Evolutionary conservation across 2,113 vertebrate genomes (phyloP), one percentile per base, ranked within the genome.

Genomic region (Rhea pennata): DNA sequence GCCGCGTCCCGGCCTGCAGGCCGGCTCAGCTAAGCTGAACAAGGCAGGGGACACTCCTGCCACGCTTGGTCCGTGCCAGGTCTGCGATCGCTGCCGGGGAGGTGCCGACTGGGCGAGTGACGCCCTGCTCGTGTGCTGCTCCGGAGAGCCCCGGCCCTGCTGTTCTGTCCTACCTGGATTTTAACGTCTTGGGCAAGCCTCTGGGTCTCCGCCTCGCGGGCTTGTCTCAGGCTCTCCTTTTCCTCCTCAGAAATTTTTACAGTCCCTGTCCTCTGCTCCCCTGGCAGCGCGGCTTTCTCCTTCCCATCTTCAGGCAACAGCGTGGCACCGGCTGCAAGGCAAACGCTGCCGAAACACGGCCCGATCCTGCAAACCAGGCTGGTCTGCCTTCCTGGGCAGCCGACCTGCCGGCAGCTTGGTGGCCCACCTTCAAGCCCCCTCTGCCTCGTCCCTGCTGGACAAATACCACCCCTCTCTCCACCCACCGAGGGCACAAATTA

Each of bases 171-270:
- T 2, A 94, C 95, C 93, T 95, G 96, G 91, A n/a, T 66, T 54
- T 87, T 74, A 21, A 3, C 5, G 10, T 90, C 95, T 86, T 39
- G 96, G 88, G 71, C 3, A 22, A 74, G 61, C 66, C 48, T 66
- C 0, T 36, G 2, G 1, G 40, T 76, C 59, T 92, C 76, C n/a
- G 66, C 74, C 59, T 0, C 24, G 44, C 80, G 2, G 1, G 91
- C 93, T n/a, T 92, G 82, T 78, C 2, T 71, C 70, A 97, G 83
- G 69, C 0, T 31, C 85, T 91, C 70, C 36, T 96, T 87, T 29
- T 95, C 86, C 58, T 97, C 89, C 81, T 97, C 87, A 56, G 95
- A 93, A 66, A 97, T 61, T 20, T 64, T 83, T 3, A 14, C 7
- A 4, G 69, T 36, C 7, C 95, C 95, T 0, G 61, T 44, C 64